Evolutionary conservation across 2,113 vertebrate species (phyloP).

Genomic region (Stigmatopora nigra): DNA sequence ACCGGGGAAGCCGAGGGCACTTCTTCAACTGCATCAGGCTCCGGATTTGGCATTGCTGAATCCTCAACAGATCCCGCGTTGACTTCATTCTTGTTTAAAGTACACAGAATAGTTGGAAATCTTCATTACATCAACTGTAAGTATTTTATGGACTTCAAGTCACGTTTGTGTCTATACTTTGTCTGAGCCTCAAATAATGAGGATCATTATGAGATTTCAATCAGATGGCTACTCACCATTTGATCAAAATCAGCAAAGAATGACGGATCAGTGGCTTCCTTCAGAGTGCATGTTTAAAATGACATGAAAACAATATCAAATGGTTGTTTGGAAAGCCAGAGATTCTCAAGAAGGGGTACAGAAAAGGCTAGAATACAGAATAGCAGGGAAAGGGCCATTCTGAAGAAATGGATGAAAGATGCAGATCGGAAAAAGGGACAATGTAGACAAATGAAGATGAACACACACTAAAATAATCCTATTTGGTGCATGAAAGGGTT

Average conservation of each 20-base stretch:
- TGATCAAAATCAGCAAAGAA: constrained; percentile 73
- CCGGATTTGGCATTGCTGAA: background rate
- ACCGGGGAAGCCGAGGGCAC: constrained; percentile 1
- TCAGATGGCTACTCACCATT: constrained; percentile 68
- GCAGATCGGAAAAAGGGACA: background rate
- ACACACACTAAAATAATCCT: background rate
- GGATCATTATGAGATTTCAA: background rate
- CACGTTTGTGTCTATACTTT: no score
- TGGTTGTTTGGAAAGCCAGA: background rate
- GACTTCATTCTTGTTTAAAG: constrained; percentile 48
- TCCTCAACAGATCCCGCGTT: constrained; percentile 39
- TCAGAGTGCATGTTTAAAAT: constrained; percentile 20
- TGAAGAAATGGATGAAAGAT: constrained; percentile 70
- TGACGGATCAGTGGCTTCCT: constrained; percentile 69
- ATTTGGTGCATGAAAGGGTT: no score
- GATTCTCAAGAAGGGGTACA: background rate
- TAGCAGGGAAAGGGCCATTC: background rate
- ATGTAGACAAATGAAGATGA: constrained; percentile 15
- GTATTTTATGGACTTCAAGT: no score
- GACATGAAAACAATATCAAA: constrained; percentile 17
- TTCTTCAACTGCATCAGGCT: constrained; percentile 1
- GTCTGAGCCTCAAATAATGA: no score
- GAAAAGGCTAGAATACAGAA: background rate
- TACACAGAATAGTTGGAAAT: background rate
- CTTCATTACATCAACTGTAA: no score